Base-by-base conservation (phyloP, 2,888 invertebrate genomes). In the Elegia similella region DNA sequence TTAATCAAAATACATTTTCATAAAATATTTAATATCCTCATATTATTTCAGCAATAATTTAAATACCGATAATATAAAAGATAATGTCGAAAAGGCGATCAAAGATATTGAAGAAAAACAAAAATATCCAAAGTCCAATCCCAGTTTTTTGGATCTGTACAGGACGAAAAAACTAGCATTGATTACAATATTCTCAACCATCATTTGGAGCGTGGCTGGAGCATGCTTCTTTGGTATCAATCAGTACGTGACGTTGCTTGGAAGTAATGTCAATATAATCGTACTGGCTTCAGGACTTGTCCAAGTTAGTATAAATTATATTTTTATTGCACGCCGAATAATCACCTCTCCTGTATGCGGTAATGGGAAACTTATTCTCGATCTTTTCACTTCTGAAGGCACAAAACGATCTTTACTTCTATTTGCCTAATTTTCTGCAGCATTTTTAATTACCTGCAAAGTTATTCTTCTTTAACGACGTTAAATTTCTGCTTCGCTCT, bases 141-240 rank as follows among this genome's bases (percentile, higher is more conserved):
- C 64, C 1, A 75, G 75, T 0, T 82, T 78, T 58, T 58, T 66
- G 0, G 77, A 82, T 62, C 65, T 84, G 52, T 82, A 86, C 53
- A 70, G 65, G 52, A 78, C 73, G 0, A 81, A 68, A 56, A 62
- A 70, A 13, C 42, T 79, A 2, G 48, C 69, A 6, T 38, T 71
- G 12, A 75, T 69, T n/a, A 80, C 80, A 0, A 17, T 73, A 8
- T 65, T 67, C 2, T 72, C 75, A 0, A 59, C 75, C 6, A 55
- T 69, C 0, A 60, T 76, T 1, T 86, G 81, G 80, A 70, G 73
- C 16, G 64, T 75, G 0, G 64, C 69, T 3, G 84, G 83, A 1
- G 56, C 71, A 16, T 74, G 73, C 48, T 84, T 71, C 62, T 86
- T 62, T 50, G 83, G 85, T 7, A 68, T 84, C 43, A 77, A 68